Conservation (phyloP, 2,113 vertebrate species). For the Laticauda colubrina region DNA sequence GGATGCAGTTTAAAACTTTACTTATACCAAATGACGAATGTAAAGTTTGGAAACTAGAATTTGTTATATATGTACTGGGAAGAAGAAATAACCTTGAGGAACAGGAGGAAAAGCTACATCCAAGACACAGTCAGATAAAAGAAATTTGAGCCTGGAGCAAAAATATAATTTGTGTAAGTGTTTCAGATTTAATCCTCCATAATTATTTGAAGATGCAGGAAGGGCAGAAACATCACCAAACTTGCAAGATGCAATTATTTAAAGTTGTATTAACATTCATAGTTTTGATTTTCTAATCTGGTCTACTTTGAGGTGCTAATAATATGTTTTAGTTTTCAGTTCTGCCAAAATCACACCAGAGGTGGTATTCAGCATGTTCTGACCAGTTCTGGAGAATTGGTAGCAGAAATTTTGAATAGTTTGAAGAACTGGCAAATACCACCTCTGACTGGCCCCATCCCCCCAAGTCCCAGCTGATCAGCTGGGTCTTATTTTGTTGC, state of each 20-base stretch:
- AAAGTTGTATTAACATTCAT: not conserved
- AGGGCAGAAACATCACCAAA: not conserved
- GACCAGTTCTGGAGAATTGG: too few species aligned
- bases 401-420: too few species aligned
- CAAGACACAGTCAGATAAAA: not conserved
- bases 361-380: too few species aligned
- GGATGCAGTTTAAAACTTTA: not conserved
- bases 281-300: not conserved
- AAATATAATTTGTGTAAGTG: not conserved
- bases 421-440: too few species aligned
- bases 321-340: not conserved
- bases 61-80: not conserved
- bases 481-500: too few species aligned
- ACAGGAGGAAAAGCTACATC: not conserved
- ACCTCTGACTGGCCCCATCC: too few species aligned
- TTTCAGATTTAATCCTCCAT: not conserved
- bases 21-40: not conserved
- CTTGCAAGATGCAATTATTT: not conserved
- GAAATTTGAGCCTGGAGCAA: not conserved
- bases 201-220: not conserved
- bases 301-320: not conserved
- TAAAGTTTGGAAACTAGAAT: not conserved
- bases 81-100: not conserved
- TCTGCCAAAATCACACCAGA: not conserved
- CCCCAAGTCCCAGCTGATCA: too few species aligned